phyloP scores from a whole-genome alignment of 2,797 vertebrate species.

The Hydrocynus forskahlii region DNA sequence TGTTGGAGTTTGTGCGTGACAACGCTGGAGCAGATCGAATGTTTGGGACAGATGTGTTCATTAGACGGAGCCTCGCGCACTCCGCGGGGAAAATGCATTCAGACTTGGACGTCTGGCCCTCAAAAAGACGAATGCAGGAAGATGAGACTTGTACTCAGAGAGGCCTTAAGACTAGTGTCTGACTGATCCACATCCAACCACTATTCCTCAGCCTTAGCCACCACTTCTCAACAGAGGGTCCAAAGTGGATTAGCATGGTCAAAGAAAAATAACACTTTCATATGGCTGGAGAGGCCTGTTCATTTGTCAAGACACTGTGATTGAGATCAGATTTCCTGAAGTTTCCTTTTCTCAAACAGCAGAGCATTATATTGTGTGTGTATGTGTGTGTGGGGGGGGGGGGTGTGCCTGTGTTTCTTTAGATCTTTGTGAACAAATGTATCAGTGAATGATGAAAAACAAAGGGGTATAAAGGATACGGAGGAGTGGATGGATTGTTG shows the following conservation, averaged over 20 bases:
- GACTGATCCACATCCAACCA: background rate
- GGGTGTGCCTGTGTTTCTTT: no score
- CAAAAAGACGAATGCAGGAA: constrained; percentile 5
- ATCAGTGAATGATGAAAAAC: no score
- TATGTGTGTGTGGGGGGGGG: no score
- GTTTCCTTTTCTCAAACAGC: background rate
- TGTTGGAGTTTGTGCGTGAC: constrained; percentile 51
- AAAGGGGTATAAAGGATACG: no score
- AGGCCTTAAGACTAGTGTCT: background rate
- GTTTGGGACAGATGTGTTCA: constrained; percentile 68
- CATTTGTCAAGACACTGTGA: background rate
- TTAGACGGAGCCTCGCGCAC: constrained; percentile 55
- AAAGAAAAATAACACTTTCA: background rate
- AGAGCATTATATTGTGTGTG: no score
- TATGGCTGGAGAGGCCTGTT: background rate
- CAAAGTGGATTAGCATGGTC: background rate
- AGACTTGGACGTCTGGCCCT: constrained; percentile 22
- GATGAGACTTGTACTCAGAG: background rate
- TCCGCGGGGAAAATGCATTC: constrained; percentile 2
- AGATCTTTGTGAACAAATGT: no score
- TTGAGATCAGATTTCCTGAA: background rate
- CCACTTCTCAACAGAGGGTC: background rate
- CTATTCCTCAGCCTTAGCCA: background rate
- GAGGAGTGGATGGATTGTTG: no score
- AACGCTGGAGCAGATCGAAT: constrained; percentile 36